Evolutionary conservation across 2,113 vertebrate genomes (phyloP).

Genomic region (Sphyrna mokarran): DNA sequence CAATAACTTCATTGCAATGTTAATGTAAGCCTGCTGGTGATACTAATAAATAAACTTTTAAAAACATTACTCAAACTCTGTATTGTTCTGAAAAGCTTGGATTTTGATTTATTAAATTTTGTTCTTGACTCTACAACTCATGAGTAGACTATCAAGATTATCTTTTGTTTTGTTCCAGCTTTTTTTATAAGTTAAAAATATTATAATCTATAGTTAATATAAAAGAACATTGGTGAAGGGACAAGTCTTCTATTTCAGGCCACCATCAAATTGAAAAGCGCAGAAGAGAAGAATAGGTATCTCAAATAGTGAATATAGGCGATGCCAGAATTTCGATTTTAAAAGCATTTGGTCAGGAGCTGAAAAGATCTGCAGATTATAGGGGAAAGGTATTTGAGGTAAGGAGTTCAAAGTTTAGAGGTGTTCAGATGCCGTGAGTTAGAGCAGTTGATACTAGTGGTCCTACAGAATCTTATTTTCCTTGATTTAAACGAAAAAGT

Average conservation of each 20-base stretch:
- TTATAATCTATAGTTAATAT: background rate
- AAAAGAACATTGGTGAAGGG: background rate
- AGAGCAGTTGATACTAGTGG: background rate
- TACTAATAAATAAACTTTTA: too few relatives aligned
- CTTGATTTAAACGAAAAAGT: background rate
- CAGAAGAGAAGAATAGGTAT: background rate
- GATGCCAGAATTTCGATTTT: background rate
- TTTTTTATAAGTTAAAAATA: background rate
- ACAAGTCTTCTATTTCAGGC: background rate
- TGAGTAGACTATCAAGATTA: too few relatives aligned
- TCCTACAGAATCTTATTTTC: background rate
- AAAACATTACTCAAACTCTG: background rate
- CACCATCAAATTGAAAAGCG: background rate
- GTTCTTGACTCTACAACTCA: background rate
- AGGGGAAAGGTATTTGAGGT: background rate
- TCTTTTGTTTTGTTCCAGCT: background rate
- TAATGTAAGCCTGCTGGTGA: too few relatives aligned
- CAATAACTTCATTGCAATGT: too few relatives aligned
- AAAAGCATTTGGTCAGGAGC: background rate
- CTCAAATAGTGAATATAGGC: background rate
- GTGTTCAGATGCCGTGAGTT: background rate
- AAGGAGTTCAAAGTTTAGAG: background rate
- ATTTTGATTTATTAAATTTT: background rate
- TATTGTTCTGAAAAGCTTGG: background rate
- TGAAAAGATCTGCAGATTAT: background rate